Base-by-base conservation (phyloP, 2,888 invertebrate species). In the Acanthosepion esculentum region DNA sequence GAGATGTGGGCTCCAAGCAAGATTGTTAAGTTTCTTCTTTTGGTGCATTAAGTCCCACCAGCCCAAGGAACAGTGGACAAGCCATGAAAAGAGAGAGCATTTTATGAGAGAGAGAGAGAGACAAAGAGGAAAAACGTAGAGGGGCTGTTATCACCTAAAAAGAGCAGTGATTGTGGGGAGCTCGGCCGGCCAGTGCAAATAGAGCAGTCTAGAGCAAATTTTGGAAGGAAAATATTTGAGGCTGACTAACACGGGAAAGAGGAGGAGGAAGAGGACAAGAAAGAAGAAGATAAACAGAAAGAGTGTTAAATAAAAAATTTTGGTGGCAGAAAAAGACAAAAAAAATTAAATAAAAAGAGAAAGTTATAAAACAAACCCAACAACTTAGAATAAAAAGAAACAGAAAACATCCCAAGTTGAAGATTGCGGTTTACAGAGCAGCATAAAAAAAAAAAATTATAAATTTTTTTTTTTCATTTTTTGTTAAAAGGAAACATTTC, bases 151-250 rank as follows among this genome's bases (percentile, higher is more conserved):
- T 78, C 78, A 78, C 78, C 78, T n/a, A 78, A 78, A n/a, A n/a
- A 78, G 78, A n/a, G 78, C 78, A 78, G 78, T 78, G 78, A 78
- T n/a, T 78, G 78, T n/a, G n/a, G 78, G n/a, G n/a, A 78, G 78
- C 78, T 78, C 78, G 78, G 78, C 78, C 78, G 78, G 78, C 78
- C 78, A n/a, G 78, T 78, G 78, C 78, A 33, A n/a, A 78, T 78
- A 78, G 78, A 78, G 78, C 78, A 78, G 59, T 59, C 59, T 59
- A 59, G 59, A 59, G 59, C 59, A 59, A 59, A 59, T 59, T 59
- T 59, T 59, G 78, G n/a, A 78, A 78, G 78, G 78, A 78, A 78
- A 78, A 78, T n/a, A 78, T 78, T 78, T 78, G 78, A 12, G 78
- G 78, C 78, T 78, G n/a, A 78, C 78, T 78, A 78, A 78, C 78